These are phyloP conservation scores for Phaethon lepturus DNA, from an alignment of 2,113 vertebrate species.

Conservation along the genomic window DNA sequence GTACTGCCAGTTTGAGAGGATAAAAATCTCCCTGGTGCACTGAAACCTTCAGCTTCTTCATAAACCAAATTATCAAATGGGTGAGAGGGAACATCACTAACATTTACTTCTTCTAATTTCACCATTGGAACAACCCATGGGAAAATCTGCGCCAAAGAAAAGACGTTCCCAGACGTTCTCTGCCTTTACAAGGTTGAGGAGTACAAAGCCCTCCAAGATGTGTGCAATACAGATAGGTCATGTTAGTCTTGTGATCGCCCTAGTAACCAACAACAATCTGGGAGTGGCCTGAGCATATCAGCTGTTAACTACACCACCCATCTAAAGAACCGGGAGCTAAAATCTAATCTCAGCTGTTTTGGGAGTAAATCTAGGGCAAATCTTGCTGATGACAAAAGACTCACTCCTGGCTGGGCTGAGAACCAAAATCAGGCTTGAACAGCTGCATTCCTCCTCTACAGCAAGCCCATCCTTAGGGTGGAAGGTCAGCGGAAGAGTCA, in stretches of 20 bases:
- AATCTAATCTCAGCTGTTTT: not conserved
- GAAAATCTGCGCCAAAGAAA: not conserved
- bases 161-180: not conserved
- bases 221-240: not conserved
- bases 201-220: not conserved
- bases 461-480: not conserved
- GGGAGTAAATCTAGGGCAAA: not conserved
- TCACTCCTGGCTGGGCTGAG: not conserved
- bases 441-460: not conserved
- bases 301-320: not conserved
- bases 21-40: not conserved
- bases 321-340: not conserved
- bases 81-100: rapidly evolving
- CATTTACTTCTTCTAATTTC: not conserved
- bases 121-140: not conserved
- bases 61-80: not conserved
- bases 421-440: not conserved
- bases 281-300: not conserved
- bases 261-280: not conserved
- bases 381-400: not conserved
- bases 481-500: not conserved
- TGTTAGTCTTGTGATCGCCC: not conserved
- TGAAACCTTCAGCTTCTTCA: not conserved
- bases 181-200: not conserved
- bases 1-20: not conserved